Evolutionary conservation across 2,888 invertebrate species (phyloP).

Genomic region (Griposia aprilina): DNA sequence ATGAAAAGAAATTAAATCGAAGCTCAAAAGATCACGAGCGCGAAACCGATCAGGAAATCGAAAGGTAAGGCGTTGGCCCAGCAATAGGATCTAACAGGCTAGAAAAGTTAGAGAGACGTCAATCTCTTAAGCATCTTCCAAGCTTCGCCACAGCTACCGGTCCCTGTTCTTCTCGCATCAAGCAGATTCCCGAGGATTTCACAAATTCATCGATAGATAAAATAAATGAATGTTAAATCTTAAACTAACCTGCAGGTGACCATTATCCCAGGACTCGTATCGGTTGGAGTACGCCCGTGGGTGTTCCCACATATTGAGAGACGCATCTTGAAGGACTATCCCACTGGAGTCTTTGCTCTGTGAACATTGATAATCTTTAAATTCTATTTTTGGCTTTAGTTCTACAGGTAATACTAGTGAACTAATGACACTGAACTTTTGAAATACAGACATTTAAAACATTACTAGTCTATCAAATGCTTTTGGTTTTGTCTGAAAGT

Average conservation of each 20-base stretch:
- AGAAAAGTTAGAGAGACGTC: background rate
- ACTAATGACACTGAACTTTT: background rate
- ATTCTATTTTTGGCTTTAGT: background rate
- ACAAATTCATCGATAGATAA: background rate
- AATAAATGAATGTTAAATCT: background rate
- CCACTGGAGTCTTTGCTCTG: slow-evolving; percentile 93
- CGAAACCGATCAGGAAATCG: background rate
- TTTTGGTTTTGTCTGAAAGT: no score
- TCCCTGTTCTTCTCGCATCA: background rate
- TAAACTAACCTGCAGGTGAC: slow-evolving; percentile 86
- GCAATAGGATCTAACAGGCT: background rate
- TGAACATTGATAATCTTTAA: slow-evolving; percentile 76
- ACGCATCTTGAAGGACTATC: slow-evolving; percentile 92
- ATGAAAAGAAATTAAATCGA: background rate
- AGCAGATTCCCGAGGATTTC: background rate
- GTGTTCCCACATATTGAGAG: slow-evolving; percentile 95
- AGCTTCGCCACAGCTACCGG: background rate
- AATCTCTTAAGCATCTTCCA: background rate
- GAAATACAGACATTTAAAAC: background rate
- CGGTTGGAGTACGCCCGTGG: slow-evolving; percentile 95
- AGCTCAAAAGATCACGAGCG: background rate
- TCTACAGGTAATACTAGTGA: background rate
- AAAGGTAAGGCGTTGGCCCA: background rate
- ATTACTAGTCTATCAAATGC: background rate
- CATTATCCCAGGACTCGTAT: slow-evolving; percentile 94